These are phyloP conservation scores for Planiliza haematocheilus DNA, from an alignment of 2,113 vertebrate species.

Conservation along the genomic window DNA sequence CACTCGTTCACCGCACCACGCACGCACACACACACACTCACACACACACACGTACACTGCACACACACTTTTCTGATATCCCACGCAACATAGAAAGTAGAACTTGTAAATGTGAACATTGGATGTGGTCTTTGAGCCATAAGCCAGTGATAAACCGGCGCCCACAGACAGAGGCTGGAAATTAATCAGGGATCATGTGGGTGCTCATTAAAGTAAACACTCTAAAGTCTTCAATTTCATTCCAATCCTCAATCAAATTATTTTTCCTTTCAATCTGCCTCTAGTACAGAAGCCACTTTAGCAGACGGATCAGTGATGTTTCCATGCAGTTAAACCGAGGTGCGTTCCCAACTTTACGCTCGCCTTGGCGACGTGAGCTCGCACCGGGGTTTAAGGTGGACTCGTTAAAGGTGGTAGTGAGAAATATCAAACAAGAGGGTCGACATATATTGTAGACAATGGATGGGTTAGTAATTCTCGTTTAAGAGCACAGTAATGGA, in stretches of 20 bases:
- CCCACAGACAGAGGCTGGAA: conserved; percentile 37
- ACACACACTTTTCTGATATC: conserved; percentile 39
- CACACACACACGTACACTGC: conserved; percentile 15
- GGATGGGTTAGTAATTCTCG: conserved; percentile 78
- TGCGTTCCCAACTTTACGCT: conserved; percentile 37
- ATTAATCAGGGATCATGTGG: background rate
- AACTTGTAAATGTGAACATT: conserved; percentile 57
- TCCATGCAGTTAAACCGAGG: conserved; percentile 79
- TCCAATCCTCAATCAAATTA: conserved; percentile 16
- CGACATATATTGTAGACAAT: conserved; percentile 76
- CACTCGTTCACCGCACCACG: conserved; percentile 59
- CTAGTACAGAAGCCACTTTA: conserved; percentile 73
- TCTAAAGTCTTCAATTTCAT: conserved; percentile 20
- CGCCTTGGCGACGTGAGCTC: conserved; percentile 20
- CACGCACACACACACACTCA: conserved; percentile 26
- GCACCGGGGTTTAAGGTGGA: conserved; percentile 75
- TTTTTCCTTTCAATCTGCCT: conserved; percentile 52
- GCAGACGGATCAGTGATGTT: conserved; percentile 68
- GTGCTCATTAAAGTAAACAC: background rate
- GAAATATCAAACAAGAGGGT: conserved; percentile 71
- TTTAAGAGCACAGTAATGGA: conserved; percentile 57
- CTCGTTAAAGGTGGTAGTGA: conserved; percentile 72
- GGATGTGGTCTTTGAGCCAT: conserved; percentile 42
- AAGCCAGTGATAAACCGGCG: conserved; percentile 27
- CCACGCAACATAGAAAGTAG: conserved; percentile 52